Evolutionary conservation across 1,140 invertebrate genomes (phyloP), one percentile per base, ranked within the genome.

Genomic region (Littorina saxatilis): DNA sequence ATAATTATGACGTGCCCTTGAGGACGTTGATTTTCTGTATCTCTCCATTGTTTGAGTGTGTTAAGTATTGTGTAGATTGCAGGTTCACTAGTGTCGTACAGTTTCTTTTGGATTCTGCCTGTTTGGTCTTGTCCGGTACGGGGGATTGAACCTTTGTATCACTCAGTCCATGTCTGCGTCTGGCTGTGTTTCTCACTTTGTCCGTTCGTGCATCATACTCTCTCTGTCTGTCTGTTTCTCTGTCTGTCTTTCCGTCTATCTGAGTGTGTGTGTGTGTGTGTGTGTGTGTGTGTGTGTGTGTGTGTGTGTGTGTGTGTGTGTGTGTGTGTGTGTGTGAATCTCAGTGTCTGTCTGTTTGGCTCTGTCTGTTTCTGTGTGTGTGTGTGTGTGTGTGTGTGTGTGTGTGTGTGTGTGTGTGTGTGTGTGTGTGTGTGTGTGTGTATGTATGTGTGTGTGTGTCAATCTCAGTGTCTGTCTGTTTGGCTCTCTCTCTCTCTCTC

Each of bases 321-420:
- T 58, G 55, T 58, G 55, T 58, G 55, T 58, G 13, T 58, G 55
- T 58, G 55, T 58, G 13, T 58, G 55, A 20, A 5, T 58, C 0
- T n/a, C 20, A 58, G n/a, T n/a, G 74, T 23, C 35, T 27, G 5
- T 37, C n/a, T 5, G 43, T 47, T 47, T 72, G 32, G 13, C 15
- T 72, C 15, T 72, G 68, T n/a, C 5, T 72, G 68, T n/a, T 5
- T 72, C 3, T 72, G 43, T 43, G 50, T 76, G 74, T 29, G 47
- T 52, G 74, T 55, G 47, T 5, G 74, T 55, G 74, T 52, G 47
- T 0, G 37, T 39, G 20, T 37, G 74, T 58, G 74, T 15, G 47
- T 76, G 47, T 23, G 50, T 55, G 50, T 29, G 58, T 40, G 55
- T 40, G 76, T 79, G 74, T 15, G 76, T 79, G 35, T n/a, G 76